Percentiles rank a stretch among this genome's conserved stretches.
Evolutionary conservation across 2,113 vertebrate species (phyloP).

Genomic region (Mixornis gularis): DNA sequence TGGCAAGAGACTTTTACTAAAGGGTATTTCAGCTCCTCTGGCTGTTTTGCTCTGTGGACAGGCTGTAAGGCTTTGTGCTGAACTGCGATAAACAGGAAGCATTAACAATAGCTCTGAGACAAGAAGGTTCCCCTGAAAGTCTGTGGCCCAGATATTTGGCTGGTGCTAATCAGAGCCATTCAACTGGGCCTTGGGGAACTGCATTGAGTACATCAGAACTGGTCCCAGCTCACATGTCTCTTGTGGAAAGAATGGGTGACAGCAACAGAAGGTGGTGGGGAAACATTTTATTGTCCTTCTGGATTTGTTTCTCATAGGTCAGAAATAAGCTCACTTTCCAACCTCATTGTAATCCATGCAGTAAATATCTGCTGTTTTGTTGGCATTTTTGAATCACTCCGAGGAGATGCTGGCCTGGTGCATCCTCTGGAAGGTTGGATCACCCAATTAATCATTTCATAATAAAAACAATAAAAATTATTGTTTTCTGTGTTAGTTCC

Average conservation of each 20-base stretch:
- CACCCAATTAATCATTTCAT: neutral
- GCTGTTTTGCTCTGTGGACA: neutral
- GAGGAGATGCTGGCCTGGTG: neutral
- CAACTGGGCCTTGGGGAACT: neutral
- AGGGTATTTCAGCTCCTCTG: neutral
- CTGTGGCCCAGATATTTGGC: neutral
- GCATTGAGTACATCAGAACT: neutral
- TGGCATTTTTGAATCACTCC: neutral
- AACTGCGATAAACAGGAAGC: conserved; percentile 51
- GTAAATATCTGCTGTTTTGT: neutral
- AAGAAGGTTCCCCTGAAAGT: conserved; percentile 37
- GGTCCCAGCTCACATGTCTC: neutral
- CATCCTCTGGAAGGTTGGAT: neutral
- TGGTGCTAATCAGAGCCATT: conserved; percentile 19
- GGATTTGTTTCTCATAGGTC: neutral
- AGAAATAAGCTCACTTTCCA: neutral
- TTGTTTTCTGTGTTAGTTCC: neutral
- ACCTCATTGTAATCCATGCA: neutral
- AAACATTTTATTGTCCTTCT: neutral
- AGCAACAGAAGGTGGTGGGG: neutral
- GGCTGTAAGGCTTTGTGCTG: conserved; percentile 39
- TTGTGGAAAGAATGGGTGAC: neutral
- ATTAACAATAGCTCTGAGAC: conserved; percentile 59
- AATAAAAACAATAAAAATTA: too few species aligned
- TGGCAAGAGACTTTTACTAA: neutral